Base-by-base conservation (phyloP, 2,113 vertebrate species). In the Illadopsis cleaveri region DNA sequence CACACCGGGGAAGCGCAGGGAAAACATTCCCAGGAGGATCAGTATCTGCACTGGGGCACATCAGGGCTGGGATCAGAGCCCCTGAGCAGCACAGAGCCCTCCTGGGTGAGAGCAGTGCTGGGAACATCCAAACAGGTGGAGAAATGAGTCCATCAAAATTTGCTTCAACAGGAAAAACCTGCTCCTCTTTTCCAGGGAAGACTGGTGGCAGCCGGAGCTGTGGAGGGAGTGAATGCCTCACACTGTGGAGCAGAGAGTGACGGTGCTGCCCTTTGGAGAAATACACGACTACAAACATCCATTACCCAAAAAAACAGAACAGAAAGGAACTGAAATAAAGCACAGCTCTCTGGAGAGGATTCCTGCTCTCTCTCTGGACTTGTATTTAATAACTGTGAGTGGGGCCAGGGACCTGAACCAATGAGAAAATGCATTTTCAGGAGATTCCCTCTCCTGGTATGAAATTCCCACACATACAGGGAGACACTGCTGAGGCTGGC, bases 1-100 rank as follows among this genome's bases (percentile, higher is more conserved):
- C 3, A 0, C 61, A 6, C 3, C 50, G 24, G 37, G 51, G n/a
- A 4, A 69, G 31, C 0, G 0, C 28, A 44, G 8, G 25, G 56
- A 62, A 40, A 31, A 20, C 40, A 40, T 45, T 62, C 64, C 73
- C 16, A 2, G 47, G n/a, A 64, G 40, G 27, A 48, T 35, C 62
- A 33, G 2, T 10, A 11, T 5, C 47, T 58, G 56, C 15, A 0
- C 4, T 2, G 0, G 42, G 40, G 18, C 65, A 57, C 71, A 10
- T 4, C 42, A 5, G 61, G 15, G 57, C 51, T 53, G 60, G 70
- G 47, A 37, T 33, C 54, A 78, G 48, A 69, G 58, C 69, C 24
- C 35, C 45, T 3, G 1, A 3, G 0, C 68, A 56, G 73, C 21
- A 3, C 57, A 35, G 45, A 31, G 2, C 42, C 51, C 14, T 0